Base-by-base conservation (phyloP, 1,140 invertebrate species). In the Nephotettix cincticeps region DNA sequence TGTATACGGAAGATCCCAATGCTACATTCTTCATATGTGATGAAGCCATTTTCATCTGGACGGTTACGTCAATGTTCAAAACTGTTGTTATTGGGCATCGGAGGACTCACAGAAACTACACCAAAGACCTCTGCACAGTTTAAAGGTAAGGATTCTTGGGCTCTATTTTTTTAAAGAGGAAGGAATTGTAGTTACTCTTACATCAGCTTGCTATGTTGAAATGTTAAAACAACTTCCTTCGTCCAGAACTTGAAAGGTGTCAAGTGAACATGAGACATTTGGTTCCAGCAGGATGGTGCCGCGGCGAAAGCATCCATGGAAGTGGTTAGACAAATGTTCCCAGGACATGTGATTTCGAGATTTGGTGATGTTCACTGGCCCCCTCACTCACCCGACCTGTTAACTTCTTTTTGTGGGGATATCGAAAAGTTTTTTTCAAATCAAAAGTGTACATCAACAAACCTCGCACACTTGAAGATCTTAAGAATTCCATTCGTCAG, bases 11-110 rank as follows among this genome's bases (percentile, higher is more conserved):
- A 56, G 19, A 69, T 69, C 45, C 19, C 28, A 0, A 69, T 25
- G 21, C 25, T 70, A 75, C 76, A 68, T 23, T 77, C 27, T 75
- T 76, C 54, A 30, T 71, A 21, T 76, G 75, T 56, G 78, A 80
- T 72, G 78, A 80, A 76, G 77, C 75, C 76, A 78, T 75, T 81
- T 79, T 69, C 72, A 78, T 72, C 69, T 79, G 25, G 74, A 74
- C 72, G 78, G 77, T 9, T 75, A 74, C 56, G 77, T 80, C 21
- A 80, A 78, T 69, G 77, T 76, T 45, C 76, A 79, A 70, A 80
- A 81, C 70, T 78, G 76, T 61, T 58, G 75, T 13, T 79, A 77
- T 71, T 78, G 74, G 77, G 72, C 70, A 64, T 40, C 45, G 11
- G n/a, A n/a, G n/a, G n/a, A n/a, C n/a, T n/a, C n/a, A n/a, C n/a